Evolutionary conservation across 2,888 invertebrate genomes (phyloP).

Genomic region (Polyommatus iphigenia): DNA sequence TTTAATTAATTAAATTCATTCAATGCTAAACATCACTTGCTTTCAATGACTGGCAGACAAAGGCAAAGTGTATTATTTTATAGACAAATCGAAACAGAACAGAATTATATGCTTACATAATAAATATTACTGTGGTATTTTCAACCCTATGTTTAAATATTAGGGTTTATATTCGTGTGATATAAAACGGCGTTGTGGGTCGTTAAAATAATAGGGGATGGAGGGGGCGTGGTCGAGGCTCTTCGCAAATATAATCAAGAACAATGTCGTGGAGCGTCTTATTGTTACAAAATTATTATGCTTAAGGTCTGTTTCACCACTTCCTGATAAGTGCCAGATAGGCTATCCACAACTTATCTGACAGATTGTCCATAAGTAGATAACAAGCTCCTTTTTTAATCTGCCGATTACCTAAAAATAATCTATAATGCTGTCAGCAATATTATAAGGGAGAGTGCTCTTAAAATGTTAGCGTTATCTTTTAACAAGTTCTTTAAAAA

Average conservation of each 20-base stretch:
- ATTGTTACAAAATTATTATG: not conserved
- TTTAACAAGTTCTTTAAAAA: too few species aligned
- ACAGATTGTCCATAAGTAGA: too few species aligned
- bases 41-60: conserved; percentile 73
- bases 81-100: conserved; percentile 69
- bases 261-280: conserved; percentile 49
- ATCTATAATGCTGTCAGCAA: too few species aligned
- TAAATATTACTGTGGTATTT: conserved; percentile 37
- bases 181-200: conserved; percentile 41
- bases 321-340: too few species aligned
- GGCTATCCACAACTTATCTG: too few species aligned
- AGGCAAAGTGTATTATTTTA: conserved; percentile 80
- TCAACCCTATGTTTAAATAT: conserved; percentile 33
- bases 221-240: conserved; percentile 73
- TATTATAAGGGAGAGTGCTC: too few species aligned
- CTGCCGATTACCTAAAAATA: too few species aligned
- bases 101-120: conserved; percentile 58
- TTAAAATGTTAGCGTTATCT: too few species aligned
- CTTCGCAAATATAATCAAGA: conserved; percentile 78
- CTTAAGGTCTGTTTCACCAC: too few species aligned
- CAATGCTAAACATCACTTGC: conserved; percentile 73
- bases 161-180: conserved; percentile 47
- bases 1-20: conserved; percentile 77
- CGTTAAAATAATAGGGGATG: conserved; percentile 74
- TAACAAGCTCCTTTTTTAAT: too few species aligned